Conservation (phyloP, 2,113 vertebrate species). For the Sinosuthora webbiana region DNA sequence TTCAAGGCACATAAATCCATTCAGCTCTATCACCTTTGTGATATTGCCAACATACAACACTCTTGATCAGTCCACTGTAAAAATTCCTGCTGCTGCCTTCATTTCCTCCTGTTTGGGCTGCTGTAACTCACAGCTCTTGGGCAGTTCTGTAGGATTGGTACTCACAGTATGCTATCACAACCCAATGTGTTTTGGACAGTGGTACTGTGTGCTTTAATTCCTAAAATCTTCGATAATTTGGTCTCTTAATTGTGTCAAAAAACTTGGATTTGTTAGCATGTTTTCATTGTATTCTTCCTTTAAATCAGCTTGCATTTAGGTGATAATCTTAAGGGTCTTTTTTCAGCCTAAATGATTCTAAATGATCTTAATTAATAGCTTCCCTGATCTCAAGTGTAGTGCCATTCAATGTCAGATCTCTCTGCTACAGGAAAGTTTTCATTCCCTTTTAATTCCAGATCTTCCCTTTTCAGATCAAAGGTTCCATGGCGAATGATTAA, state of each 20-base stretch:
- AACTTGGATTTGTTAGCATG: background rate
- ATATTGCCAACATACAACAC: background rate
- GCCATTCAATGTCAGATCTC: background rate
- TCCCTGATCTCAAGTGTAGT: background rate
- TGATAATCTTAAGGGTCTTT: background rate
- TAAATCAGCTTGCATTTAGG: background rate
- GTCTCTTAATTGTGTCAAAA: background rate
- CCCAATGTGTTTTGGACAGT: fast-evolving
- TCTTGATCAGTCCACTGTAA: slow-evolving; percentile 33
- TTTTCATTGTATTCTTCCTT: background rate
- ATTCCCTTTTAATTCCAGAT: background rate
- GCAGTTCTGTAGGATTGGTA: background rate
- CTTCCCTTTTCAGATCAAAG: background rate
- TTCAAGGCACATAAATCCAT: slow-evolving; percentile 6
- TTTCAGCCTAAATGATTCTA: background rate
- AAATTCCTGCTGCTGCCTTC: slow-evolving; percentile 19
- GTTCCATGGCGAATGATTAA: background rate
- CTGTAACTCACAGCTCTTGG: background rate
- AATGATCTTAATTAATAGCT: background rate
- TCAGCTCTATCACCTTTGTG: background rate
- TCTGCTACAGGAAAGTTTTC: background rate
- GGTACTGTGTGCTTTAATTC: background rate
- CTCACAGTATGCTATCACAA: background rate
- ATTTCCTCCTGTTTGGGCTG: slow-evolving; percentile 25
- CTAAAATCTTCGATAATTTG: background rate